Evolutionary conservation across 2,113 vertebrate genomes (phyloP).

Genomic region (Rhea americana): DNA sequence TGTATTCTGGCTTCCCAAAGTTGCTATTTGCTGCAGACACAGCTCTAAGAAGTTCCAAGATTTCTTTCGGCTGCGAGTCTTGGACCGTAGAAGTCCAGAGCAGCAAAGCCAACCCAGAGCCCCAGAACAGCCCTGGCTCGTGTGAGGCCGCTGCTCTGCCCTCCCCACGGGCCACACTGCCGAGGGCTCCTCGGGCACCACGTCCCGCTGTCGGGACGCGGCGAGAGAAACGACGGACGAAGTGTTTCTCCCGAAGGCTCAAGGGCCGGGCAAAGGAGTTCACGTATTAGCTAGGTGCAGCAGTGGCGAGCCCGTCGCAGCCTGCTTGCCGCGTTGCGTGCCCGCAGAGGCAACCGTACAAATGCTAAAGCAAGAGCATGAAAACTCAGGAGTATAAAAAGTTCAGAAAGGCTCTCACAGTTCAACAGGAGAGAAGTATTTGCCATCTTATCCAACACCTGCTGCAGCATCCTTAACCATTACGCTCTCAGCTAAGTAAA

Average conservation of each 20-base stretch:
- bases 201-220: too few species aligned
- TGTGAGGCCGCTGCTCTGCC: neutral
- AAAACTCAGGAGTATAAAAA: neutral
- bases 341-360: neutral
- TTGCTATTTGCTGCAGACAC: neutral
- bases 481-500: neutral
- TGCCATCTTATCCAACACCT: accelerated
- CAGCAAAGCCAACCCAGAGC: neutral
- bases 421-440: neutral
- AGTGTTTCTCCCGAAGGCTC: neutral
- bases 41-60: neutral
- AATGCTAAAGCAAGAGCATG: accelerated
- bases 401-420: neutral
- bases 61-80: neutral
- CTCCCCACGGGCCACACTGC: neutral
- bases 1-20: neutral
- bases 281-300: neutral
- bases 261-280: neutral
- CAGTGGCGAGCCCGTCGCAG: too few species aligned
- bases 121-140: neutral
- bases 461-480: neutral
- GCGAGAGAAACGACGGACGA: neutral
- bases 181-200: accelerated
- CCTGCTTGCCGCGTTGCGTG: accelerated
- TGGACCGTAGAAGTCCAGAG: accelerated